Evolutionary conservation across 2,113 vertebrate species (phyloP).

Genomic region (Coturnix japonica): DNA sequence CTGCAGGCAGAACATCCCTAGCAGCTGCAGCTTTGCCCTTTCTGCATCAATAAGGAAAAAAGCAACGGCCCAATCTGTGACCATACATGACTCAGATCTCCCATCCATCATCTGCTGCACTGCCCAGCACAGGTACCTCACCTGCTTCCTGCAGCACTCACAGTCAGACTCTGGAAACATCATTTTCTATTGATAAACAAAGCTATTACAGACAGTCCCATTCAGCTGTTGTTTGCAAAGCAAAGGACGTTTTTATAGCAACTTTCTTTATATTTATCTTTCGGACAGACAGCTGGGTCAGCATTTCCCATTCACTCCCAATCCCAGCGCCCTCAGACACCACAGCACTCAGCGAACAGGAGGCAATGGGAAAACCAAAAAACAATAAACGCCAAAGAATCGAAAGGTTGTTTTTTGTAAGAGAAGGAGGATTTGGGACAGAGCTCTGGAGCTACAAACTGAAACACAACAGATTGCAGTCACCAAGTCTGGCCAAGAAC

Average conservation of each 20-base stretch:
- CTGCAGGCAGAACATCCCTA: not conserved
- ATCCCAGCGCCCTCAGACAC: not conserved
- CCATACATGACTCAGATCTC: not conserved
- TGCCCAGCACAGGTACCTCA: not conserved
- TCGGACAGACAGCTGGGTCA: slow-evolving; percentile 16
- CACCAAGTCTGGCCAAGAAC: slow-evolving; percentile 48
- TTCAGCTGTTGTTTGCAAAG: slow-evolving; percentile 41
- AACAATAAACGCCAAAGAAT: not conserved
- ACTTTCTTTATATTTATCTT: not conserved
- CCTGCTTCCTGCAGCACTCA: not conserved
- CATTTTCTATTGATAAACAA: slow-evolving; percentile 20
- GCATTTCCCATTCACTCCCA: not conserved
- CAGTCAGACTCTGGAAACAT: not conserved
- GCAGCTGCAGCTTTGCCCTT: not conserved
- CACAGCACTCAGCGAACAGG: not conserved
- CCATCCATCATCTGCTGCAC: not conserved
- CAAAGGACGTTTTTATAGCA: slow-evolving; percentile 17
- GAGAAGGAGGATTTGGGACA: not conserved
- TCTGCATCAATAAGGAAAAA: not conserved
- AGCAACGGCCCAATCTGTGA: not conserved
- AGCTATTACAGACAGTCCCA: not conserved
- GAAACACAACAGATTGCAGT: slow-evolving; percentile 56
- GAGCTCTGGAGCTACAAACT: not conserved
- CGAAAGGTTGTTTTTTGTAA: not conserved
- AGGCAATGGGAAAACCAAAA: not conserved